These are phyloP conservation scores for Hylyphantes graminicola DNA, from an alignment of 1,140 invertebrate species.

Conservation along the genomic window DNA sequence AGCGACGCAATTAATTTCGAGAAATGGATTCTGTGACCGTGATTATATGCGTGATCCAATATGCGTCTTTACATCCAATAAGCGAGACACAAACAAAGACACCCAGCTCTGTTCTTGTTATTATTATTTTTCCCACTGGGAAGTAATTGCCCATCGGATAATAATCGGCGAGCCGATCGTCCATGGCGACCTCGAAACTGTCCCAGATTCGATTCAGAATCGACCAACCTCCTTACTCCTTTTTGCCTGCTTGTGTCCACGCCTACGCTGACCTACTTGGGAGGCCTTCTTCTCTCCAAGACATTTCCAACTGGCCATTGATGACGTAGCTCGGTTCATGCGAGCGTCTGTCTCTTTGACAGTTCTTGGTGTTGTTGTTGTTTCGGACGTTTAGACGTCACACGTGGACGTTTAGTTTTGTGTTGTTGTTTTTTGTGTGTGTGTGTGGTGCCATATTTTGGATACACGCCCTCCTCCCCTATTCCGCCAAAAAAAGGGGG, in stretches of 20 bases:
- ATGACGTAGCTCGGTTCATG: too few relatives aligned
- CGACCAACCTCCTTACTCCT: slow-evolving; percentile 27
- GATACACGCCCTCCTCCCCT: too few relatives aligned
- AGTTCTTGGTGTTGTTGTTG: neutral
- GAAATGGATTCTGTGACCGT: neutral
- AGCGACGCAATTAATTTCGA: slow-evolving; percentile 1
- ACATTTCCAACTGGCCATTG: neutral
- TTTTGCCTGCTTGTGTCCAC: neutral
- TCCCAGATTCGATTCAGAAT: slow-evolving; percentile 27
- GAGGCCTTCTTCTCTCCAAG: neutral
- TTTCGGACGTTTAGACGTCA: neutral
- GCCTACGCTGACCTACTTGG: slow-evolving; percentile 48
- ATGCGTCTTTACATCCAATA: neutral
- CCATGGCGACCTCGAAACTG: slow-evolving; percentile 47
- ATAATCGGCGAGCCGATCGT: slow-evolving; percentile 25
- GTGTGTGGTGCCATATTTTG: too few relatives aligned
- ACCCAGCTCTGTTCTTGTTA: neutral
- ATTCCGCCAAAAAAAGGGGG: too few relatives aligned
- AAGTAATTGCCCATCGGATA: slow-evolving; percentile 24
- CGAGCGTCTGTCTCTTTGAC: neutral
- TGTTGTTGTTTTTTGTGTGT: too few relatives aligned
- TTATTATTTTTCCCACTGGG: too few relatives aligned
- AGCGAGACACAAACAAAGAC: neutral
- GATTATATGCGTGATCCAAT: neutral
- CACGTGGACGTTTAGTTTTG: neutral